Evolutionary conservation across 2,797 vertebrate species (phyloP), one percentile per base, ranked within the genome.

Genomic region (Florisuga fusca): DNA sequence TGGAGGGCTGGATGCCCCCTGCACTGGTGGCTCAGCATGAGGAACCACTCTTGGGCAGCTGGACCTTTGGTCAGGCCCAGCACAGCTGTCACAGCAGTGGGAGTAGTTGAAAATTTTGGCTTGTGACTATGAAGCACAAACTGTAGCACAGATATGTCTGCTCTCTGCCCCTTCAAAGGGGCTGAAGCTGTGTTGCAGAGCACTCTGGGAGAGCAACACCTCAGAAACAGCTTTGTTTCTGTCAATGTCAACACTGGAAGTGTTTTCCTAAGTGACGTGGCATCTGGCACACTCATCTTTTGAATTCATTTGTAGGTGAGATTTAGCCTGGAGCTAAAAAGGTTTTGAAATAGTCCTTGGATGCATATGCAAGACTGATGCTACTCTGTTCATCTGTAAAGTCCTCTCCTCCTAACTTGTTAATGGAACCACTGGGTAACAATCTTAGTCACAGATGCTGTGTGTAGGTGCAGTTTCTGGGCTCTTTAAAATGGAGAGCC

Each of bases 271-370:
- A 29, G 34, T 22, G 53, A 59, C 15, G 1, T 53, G 36, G 36
- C 64, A 61, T 85, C 75, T 77, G 79, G 75, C 68, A 9, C 17
- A 1, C 36, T 91, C 22, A 31, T 72, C 41, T 54, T 93, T 87
- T 76, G 86, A 74, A 74, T 61, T 89, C 0, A 0, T 67, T 89
- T 68, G 69, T 91, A 78, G 89, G 82, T 91, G 85, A 91, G 76
- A 80, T 89, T 93, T 94, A 89, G 50, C 43, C 82, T 86, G 84
- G 76, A 94, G 76, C 64, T 71, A 34, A 66, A 50, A 84, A 75
- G 62, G 77, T 45, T 87, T 82, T 85, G 62, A 87, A 72, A 16
- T 45, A 51, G 38, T 85, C 87, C 62, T 77, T 85, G 87, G 57
- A 57, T 59, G 45, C 63, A 41, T 14, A 34, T 7, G 51, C 61